Evolutionary conservation across 2,113 vertebrate genomes (phyloP).

Genomic region (Cacatua alba): DNA sequence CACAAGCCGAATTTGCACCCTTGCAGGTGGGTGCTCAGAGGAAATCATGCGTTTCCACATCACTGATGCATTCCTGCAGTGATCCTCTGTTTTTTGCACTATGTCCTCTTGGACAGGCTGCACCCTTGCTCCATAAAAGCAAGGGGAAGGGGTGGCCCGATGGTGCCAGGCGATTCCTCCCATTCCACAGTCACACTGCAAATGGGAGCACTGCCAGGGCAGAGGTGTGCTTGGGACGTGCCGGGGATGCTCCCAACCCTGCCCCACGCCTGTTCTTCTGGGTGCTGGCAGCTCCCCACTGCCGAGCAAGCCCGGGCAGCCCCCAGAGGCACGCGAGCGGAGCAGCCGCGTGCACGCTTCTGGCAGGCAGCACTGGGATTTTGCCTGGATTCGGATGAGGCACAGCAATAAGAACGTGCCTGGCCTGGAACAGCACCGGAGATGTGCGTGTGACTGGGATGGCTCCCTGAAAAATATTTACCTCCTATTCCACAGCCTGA

Average conservation of each 20-base stretch:
- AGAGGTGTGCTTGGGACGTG: neutral
- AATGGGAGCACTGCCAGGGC: rapidly evolving
- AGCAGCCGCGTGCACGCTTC: neutral
- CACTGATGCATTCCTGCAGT: rapidly evolving
- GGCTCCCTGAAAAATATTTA: neutral
- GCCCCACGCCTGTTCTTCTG: neutral
- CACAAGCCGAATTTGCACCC: neutral
- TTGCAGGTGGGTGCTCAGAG: neutral
- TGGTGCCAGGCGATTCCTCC: neutral
- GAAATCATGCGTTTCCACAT: rapidly evolving
- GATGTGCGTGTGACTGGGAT: neutral
- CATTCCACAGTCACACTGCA: neutral
- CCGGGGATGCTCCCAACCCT: neutral
- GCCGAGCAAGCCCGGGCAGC: neutral
- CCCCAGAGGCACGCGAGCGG: neutral
- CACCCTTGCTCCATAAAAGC: neutral
- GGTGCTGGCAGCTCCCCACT: neutral
- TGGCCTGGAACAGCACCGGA: neutral
- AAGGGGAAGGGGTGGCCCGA: neutral
- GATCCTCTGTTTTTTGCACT: neutral
- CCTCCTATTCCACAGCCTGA: neutral
- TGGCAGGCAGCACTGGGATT: neutral
- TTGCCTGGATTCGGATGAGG: neutral
- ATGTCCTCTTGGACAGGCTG: rapidly evolving
- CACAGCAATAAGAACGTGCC: neutral